Base-by-base conservation (phyloP, 1,140 invertebrate genomes). In the Orius insidiosus region DNA sequence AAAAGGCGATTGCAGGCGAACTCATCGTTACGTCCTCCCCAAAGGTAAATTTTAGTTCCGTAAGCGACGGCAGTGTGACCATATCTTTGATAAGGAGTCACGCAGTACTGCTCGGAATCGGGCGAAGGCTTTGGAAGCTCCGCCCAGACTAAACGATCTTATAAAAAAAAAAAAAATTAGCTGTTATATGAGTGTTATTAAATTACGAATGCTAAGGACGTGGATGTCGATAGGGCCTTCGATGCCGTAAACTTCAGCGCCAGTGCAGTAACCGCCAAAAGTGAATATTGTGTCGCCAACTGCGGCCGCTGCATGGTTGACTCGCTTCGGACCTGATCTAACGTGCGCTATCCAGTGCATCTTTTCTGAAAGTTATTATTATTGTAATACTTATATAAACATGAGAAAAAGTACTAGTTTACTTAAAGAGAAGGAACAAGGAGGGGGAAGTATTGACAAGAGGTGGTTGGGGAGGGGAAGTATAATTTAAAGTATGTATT, bases 221-320 rank as follows among this genome's bases (percentile, higher is more conserved):
- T 90, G 81, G 2, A 92, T 76, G 62, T 92, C 87, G 56, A 93
- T 92, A 2, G 82, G 76, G 11, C 75, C 68, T 35, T 68, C 69
- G 3, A 63, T 62, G 31, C 68, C 63, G 61, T 83, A 86, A 56
- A 84, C 74, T 56, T 85, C 77, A 56, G 85, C 78, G 14, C 73
- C 75, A 2, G 80, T 83, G 57, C 80, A 87, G 58, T 86, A 94
- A 13, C 88, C 89, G 15, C 88, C 89, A 66, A 94, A 94, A 1
- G 83, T 85, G 59, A 78, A 93, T 43, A 94, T 85, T 54, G 74
- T 75, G 48, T 82, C 73, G 11, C 70, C 75, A 34, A 92, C 74
- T 43, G 74, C 69, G 31, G 85, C 84, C n/a, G 86, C 84, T 8
- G 88, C 87, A 72, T 93, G 88, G 62, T 94, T 94, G 1, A 93